These are phyloP conservation scores for Trichopria drosophilae DNA, from an alignment of 2,888 invertebrate genomes.

Conservation along the genomic window DNA sequence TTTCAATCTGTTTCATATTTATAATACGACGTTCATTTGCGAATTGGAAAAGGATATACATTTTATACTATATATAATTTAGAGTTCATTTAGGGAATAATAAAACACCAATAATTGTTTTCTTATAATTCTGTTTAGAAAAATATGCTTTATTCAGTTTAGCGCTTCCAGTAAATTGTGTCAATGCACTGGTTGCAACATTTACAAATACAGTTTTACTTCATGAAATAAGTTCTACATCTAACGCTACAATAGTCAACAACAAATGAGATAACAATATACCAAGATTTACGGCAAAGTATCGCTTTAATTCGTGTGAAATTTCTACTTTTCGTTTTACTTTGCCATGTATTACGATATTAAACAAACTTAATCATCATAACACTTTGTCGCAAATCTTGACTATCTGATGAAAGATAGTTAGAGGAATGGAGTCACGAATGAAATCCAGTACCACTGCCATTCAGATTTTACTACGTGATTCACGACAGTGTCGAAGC, in stretches of 20 bases:
- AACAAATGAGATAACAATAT: constrained; percentile 53
- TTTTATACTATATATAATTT: too few species aligned
- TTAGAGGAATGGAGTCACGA: constrained; percentile 21
- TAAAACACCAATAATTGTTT: too few species aligned
- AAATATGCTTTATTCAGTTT: constrained; percentile 39
- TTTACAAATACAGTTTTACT: constrained; percentile 22
- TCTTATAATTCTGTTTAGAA: constrained; percentile 30
- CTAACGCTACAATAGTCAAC: constrained; percentile 52
- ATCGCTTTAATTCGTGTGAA: constrained; percentile 14
- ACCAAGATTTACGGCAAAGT: constrained; percentile 40
- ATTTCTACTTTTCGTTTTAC: too few species aligned
- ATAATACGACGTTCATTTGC: too few species aligned
- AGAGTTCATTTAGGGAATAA: too few species aligned
- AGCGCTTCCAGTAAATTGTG: constrained; percentile 11
- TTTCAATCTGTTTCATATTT: too few species aligned
- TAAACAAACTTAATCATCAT: constrained; percentile 9
- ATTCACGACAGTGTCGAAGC: too few species aligned
- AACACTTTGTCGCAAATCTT: constrained; percentile 37
- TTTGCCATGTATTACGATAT: too few species aligned
- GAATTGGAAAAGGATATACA: too few species aligned
- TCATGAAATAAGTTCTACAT: constrained; percentile 38
- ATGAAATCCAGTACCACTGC: too few species aligned
- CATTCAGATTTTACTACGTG: too few species aligned
- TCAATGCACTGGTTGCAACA: constrained; percentile 17
- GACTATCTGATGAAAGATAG: constrained; percentile 16